These are phyloP conservation scores for Bagarius yarrelli DNA, from an alignment of 2,113 vertebrate species.

Conservation along the genomic window DNA sequence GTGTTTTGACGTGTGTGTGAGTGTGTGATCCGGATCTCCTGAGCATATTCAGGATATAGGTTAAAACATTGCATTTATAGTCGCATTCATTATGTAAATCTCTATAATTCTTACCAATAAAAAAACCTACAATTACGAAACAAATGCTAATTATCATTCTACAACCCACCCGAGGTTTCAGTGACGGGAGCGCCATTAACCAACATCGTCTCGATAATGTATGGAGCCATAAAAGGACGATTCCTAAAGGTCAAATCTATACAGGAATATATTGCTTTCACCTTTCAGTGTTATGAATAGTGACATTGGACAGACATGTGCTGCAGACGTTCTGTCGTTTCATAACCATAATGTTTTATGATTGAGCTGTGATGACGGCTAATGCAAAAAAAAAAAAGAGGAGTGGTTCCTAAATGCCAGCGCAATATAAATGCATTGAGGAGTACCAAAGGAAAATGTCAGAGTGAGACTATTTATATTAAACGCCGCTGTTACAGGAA, in stretches of 20 bases:
- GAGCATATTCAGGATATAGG: not conserved
- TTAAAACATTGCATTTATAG: not conserved
- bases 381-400: slow-evolving; percentile 55
- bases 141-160: not conserved
- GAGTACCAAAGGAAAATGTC: slow-evolving; percentile 71
- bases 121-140: not conserved
- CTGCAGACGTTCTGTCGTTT: slow-evolving; percentile 54
- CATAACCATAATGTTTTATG: slow-evolving; percentile 62
- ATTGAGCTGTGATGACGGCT: slow-evolving; percentile 67
- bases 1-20: not conserved
- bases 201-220: slow-evolving; percentile 3
- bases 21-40: not conserved
- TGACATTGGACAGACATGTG: slow-evolving; percentile 33
- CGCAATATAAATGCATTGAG: slow-evolving; percentile 63
- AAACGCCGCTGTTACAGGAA: slow-evolving; percentile 64
- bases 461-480: slow-evolving; percentile 69
- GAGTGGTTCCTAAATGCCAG: slow-evolving; percentile 69
- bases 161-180: not conserved
- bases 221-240: not conserved
- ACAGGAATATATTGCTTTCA: slow-evolving; percentile 38
- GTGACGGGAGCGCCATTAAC: not conserved
- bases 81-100: too few relatives aligned
- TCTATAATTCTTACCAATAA: not conserved
- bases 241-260: slow-evolving; percentile 30
- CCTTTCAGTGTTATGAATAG: slow-evolving; percentile 36